Evolutionary conservation across 2,797 vertebrate genomes (phyloP).

Genomic region (Hybognathus amarus): DNA sequence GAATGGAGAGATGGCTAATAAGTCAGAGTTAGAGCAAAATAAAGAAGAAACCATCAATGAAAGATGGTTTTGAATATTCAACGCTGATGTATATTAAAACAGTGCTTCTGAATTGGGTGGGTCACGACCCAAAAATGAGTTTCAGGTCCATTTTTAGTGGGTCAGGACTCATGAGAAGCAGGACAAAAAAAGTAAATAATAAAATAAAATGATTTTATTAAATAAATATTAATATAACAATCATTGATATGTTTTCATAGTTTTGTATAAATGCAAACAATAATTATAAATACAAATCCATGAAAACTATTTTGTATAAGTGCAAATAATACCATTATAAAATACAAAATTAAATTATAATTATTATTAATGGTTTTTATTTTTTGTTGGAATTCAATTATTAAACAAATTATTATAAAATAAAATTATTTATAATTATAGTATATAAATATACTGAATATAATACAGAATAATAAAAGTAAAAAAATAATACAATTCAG

Average conservation of each 20-base stretch:
- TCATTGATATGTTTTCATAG: background rate
- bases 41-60: background rate
- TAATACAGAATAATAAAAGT: background rate
- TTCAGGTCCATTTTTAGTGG: background rate
- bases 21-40: background rate
- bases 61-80: background rate
- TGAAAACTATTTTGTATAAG: background rate
- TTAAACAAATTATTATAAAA: background rate
- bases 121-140: background rate
- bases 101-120: background rate
- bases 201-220: background rate
- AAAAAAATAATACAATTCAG: background rate
- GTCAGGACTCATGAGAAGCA: background rate
- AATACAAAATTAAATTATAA: background rate
- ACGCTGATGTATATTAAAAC: too few species aligned
- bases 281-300: background rate
- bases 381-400: background rate
- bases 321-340: background rate
- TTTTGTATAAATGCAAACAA: background rate
- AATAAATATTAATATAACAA: too few species aligned
- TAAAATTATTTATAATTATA: background rate
- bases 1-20: slow-evolving; percentile 10
- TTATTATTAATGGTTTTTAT: background rate
- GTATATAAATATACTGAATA: background rate
- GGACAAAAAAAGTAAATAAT: background rate